phyloP scores from a whole-genome alignment of 2,888 invertebrate genomes.

The Nomada flava region DNA sequence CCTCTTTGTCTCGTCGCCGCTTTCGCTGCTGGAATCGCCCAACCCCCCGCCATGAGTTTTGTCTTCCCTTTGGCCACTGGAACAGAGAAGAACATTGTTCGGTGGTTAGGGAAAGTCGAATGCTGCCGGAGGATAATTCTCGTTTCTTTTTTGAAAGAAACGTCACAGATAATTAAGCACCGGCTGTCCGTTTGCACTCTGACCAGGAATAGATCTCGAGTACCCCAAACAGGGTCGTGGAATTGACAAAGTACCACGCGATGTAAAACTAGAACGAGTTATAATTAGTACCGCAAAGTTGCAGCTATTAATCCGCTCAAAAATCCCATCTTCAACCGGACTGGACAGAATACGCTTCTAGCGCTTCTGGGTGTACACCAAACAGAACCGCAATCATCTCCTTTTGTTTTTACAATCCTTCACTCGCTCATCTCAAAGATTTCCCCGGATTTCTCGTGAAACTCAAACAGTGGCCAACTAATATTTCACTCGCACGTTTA shows the following conservation, averaged over 20 bases:
- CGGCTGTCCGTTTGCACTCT: neutral
- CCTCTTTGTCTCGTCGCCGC: constrained; percentile 81
- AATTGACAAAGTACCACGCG: neutral
- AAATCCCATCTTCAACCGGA: neutral
- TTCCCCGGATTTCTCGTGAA: too few species aligned
- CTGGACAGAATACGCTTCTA: too few species aligned
- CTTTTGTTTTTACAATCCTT: too few species aligned
- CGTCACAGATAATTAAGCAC: neutral
- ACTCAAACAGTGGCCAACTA: too few species aligned
- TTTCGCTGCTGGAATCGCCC: constrained; percentile 82
- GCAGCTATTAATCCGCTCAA: neutral
- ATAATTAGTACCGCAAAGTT: neutral
- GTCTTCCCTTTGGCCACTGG: constrained; percentile 81
- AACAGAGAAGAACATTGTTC: constrained; percentile 44
- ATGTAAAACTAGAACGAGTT: neutral
- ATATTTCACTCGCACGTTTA: too few species aligned
- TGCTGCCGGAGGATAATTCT: neutral
- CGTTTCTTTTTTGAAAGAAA: neutral
- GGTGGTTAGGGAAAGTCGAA: neutral
- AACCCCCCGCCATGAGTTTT: constrained; percentile 79
- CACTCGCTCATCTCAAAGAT: too few species aligned
- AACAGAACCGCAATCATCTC: too few species aligned
- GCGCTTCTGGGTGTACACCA: too few species aligned
- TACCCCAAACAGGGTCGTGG: neutral
- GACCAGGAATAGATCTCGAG: neutral